A percentile compares a stretch with the other conserved stretches of the same genome.
These are phyloP conservation scores for Empidonax traillii DNA, from an alignment of 2,113 vertebrate species.

Conservation along the genomic window DNA sequence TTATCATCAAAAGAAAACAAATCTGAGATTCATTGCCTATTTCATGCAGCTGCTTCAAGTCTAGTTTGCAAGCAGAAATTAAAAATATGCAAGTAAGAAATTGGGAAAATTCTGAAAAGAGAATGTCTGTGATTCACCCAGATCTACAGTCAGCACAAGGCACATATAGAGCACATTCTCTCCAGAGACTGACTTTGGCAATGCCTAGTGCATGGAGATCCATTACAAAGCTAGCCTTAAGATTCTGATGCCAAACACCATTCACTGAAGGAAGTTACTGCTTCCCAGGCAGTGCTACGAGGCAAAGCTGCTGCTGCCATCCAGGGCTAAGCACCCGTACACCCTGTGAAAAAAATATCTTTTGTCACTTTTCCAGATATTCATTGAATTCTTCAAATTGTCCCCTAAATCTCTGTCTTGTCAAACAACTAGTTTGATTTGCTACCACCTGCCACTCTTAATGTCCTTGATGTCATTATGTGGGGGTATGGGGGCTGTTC, in stretches of 20 bases:
- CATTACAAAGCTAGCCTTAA: not conserved
- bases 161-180: fast-evolving
- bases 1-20: not conserved
- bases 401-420: not conserved
- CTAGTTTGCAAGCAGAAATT: not conserved
- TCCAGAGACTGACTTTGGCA: not conserved
- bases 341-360: not conserved
- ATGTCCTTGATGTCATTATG: not conserved
- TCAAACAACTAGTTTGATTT: not conserved
- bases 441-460: not conserved
- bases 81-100: not conserved
- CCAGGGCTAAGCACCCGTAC: not conserved
- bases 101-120: not conserved
- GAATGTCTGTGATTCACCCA: not conserved
- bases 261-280: not conserved
- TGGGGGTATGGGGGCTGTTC: too few species aligned
- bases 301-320: not conserved
- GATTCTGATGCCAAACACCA: not conserved
- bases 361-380: not conserved
- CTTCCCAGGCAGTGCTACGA: not conserved
- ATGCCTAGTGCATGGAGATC: not conserved
- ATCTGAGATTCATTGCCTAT: not conserved
- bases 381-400: not conserved
- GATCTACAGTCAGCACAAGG: not conserved
- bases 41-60: not conserved